These are phyloP conservation scores for Centropyge bicolor DNA, from an alignment of 2,797 vertebrate genomes.

Conservation along the genomic window DNA sequence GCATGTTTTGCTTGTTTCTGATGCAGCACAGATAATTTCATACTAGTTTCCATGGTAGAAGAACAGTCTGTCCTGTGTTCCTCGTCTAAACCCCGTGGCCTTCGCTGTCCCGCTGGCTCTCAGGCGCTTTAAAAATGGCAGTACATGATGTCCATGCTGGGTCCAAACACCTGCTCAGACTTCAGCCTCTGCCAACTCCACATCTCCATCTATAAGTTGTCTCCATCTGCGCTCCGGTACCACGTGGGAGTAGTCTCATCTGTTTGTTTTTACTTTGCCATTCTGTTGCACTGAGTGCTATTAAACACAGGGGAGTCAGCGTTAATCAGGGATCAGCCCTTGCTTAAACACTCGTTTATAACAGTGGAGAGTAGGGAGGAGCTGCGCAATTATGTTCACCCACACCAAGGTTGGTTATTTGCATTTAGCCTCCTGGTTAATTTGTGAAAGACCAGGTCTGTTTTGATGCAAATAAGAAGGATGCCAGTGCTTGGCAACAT, in stretches of 20 bases:
- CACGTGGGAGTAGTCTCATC: conserved; percentile 80
- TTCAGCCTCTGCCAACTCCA: conserved; percentile 67
- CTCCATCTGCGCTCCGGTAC: conserved; percentile 76
- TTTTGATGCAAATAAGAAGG: conserved; percentile 33
- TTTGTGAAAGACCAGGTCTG: conserved; percentile 45
- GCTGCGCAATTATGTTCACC: conserved; percentile 54
- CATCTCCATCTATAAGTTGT: conserved; percentile 76
- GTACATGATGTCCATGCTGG: conserved; percentile 68
- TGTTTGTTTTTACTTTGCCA: conserved; percentile 80
- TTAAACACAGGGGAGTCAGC: conserved; percentile 75
- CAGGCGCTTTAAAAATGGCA: conserved; percentile 61
- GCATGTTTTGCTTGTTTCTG: conserved; percentile 19
- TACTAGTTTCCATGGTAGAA: conserved; percentile 32
- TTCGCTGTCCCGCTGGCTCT: conserved; percentile 59
- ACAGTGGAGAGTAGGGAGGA: conserved; percentile 55
- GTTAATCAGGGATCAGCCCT: conserved; percentile 77
- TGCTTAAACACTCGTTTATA: conserved; percentile 58
- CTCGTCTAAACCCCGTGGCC: conserved; percentile 60
- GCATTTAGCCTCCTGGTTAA: conserved; percentile 57
- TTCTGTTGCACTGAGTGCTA: conserved; percentile 72
- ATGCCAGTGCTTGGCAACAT: conserved; percentile 2
- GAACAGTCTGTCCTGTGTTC: conserved; percentile 52
- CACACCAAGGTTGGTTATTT: conserved; percentile 64
- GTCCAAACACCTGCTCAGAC: conserved; percentile 82
- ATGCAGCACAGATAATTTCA: conserved; percentile 38